phyloP scores from a whole-genome alignment of 2,113 vertebrate genomes.

The Neolamprologus ventralis region DNA sequence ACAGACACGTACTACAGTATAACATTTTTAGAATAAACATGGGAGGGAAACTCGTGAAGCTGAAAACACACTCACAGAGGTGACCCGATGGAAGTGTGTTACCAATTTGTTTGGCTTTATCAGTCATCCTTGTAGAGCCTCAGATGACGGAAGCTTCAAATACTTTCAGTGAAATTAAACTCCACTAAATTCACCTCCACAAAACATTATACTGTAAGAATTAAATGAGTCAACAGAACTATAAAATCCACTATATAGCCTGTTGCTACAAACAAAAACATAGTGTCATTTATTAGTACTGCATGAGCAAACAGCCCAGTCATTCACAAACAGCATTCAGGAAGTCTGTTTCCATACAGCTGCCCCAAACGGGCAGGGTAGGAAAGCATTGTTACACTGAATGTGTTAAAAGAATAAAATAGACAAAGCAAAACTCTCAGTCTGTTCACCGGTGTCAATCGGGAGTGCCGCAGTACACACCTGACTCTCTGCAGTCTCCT shows the following conservation, averaged over 20 bases:
- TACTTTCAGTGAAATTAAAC: neutral
- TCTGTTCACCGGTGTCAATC: neutral
- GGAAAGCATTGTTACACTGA: conserved; percentile 4
- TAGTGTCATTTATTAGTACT: neutral
- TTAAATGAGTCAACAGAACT: neutral
- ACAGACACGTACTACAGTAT: conserved; percentile 37
- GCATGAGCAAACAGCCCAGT: neutral
- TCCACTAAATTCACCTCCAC: neutral
- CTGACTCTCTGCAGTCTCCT: conserved; percentile 81
- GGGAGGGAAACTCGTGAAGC: neutral
- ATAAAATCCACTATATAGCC: neutral
- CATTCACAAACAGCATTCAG: conserved; percentile 23
- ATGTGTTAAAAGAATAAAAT: neutral
- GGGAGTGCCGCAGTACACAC: conserved; percentile 51
- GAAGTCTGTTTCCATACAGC: neutral
- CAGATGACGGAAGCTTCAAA: neutral
- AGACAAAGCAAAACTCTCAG: neutral
- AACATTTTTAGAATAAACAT: conserved; percentile 17
- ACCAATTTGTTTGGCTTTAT: neutral
- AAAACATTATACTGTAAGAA: conserved; percentile 42
- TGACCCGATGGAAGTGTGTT: neutral
- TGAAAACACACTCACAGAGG: neutral
- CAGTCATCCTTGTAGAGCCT: neutral
- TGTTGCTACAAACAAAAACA: neutral
- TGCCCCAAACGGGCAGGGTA: neutral